Evolutionary conservation across 2,888 invertebrate species (phyloP), one percentile per base, ranked within the genome.

Genomic region (Glyphotaelius pellucidus): DNA sequence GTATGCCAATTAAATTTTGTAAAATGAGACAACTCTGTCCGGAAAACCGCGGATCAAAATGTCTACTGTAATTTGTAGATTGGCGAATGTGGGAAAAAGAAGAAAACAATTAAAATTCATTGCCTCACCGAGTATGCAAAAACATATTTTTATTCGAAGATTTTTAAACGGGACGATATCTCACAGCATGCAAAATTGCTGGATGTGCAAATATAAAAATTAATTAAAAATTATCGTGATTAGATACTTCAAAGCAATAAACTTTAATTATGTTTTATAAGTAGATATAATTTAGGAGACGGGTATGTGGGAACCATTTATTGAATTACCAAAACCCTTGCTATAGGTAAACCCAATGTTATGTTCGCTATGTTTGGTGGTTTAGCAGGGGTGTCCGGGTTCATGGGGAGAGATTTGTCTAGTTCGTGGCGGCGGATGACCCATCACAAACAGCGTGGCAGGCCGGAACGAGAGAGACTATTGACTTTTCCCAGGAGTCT

Each of bases 1-100:
- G 81, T 81, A 81, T 81, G 81, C 19, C 32, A 81, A 81, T 81
- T 81, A 32, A 81, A 31, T 32, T 19, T 81, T 81, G 67, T 67
- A 67, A 67, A 67, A 67, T 2, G 67, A 67, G 25, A 67, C 67
- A 25, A 25, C n/a, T 67, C 67, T 67, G 67, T 25, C 67, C 67
- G 67, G 67, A 67, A 67, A 67, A 67, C 67, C 25, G 67, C 67
- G 25, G 25, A n/a, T n/a, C 67, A 67, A 67, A 67, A n/a, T n/a
- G 67, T 67, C 67, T n/a, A 67, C 67, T n/a, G 67, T 67, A 67
- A 67, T 67, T 67, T 67, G 81, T 81, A 31, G 81, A 15, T 81
- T 31, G 14, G 67, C 67, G 25, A 67, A 67, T 67, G 67, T 67
- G 67, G 67, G 67, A 67, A 67, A 67, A 67, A 67, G 25, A 67